Evolutionary conservation across 2,888 invertebrate genomes (phyloP), one percentile per base, ranked within the genome.

Genomic region (Pammene aurita): DNA sequence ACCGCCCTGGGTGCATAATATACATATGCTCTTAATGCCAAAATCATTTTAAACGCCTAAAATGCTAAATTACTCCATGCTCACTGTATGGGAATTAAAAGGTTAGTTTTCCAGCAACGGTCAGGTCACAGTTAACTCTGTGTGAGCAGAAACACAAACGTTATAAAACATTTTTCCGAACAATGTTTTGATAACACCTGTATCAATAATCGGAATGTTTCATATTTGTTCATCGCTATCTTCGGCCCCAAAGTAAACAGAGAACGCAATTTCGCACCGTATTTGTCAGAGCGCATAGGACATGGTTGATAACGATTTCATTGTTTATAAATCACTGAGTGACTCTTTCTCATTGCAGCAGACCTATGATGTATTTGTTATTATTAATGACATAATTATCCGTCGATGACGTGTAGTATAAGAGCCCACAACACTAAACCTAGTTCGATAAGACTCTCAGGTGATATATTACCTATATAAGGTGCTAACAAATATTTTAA

Each of bases 261-360:
- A 75, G 75, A 70, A 77, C 75, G 80, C 77, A 80, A 82, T 82
- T 82, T 80, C 74, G 79, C 80, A 71, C 72, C 76, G 70, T 71
- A 72, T 72, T 73, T 73, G 74, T 74, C 76, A 76, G 75, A 75
- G 75, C 74, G 60, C 65, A 57, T 64, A 67, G 72, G 61, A 74
- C 66, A 73, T 44, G 34, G 18, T 26, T 69, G 80, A 81, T 80
- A 81, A 80, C 75, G 73, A 69, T 72, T 72, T 16, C 42, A 77
- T 77, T 77, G 78, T 70, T 74, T 75, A 75, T 77, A 78, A 76
- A 44, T 77, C 78, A 76, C 76, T 82, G 81, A 81, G 81, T 81
- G 83, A 73, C 74, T 65, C 54, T 68, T 82, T 83, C 81, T 75
- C 80, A 82, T 73, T 72, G 73, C 66, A 70, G 42, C 11, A 34